Evolutionary conservation across 30 jellyfish, hydroid and myxozoan species (phyloP), one percentile per base, ranked within the genome.

Genomic region (Aurelia coerulea): DNA sequence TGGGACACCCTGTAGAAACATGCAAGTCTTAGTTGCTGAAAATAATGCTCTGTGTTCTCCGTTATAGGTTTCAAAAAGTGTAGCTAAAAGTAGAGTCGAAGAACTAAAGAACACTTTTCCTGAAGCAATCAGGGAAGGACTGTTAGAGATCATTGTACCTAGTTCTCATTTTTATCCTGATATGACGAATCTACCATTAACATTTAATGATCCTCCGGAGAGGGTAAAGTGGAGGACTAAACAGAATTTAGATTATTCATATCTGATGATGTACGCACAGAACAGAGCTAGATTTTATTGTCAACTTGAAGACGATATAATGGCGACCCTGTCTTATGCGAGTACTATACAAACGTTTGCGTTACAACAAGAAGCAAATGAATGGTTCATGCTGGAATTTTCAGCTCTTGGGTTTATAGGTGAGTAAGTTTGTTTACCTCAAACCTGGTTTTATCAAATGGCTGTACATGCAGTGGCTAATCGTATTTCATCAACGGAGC

Each of bases 181-280:
- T 31, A 64, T 95, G 92, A 76, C 88, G 19, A 79, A 95, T 65
- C 90, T 95, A 59, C 99, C 99, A 49, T 68, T 87, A 32, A 89
- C 99, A 54, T 95, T 95, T 80, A 95, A 95, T 42, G 99, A 95
- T 71, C 93, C 97, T 7, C 90, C 90, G 13, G 99, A 95, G 41
- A 86, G 99, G 65, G 99, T 95, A 14, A 88, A 83, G n/a, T 95
- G 99, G 99, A 68, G 99, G 60, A 96, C 99, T 17, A 95, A 95
- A 53, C 99, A 95, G 75, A 95, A 95, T 80, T 84, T 95, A 6
- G 99, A 95, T 65, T 95, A 89, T 42, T 92, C 97, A 1, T 95
- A 76, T 69, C 65, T 95, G 69, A 95, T 95, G 99, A 95, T 95
- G 99, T 95, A 95, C 73, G 97, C 97, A 0, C 97, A 95, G 70